These are phyloP conservation scores for Tachina fera DNA, from an alignment of 2,888 invertebrate genomes.

Conservation along the genomic window DNA sequence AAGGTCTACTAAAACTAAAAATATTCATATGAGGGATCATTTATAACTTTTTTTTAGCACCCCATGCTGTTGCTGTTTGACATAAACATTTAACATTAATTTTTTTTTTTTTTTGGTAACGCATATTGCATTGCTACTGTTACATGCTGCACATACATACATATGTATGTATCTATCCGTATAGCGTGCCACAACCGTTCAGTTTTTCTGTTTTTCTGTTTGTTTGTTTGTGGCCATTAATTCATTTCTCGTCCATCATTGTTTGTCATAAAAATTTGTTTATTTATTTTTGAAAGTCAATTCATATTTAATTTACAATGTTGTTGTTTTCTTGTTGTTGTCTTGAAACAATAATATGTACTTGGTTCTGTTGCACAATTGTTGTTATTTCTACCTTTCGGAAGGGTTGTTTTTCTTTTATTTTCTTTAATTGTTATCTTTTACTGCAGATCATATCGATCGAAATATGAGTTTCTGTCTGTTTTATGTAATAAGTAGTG, in stretches of 20 bases:
- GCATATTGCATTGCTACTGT: conserved; percentile 44
- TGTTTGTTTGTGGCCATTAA: conserved; percentile 37
- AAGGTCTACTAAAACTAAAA: conserved; percentile 45
- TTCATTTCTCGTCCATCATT: conserved; percentile 52
- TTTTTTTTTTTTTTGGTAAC: conserved; percentile 21
- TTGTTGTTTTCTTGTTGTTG: not conserved
- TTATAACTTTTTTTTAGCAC: conserved; percentile 46
- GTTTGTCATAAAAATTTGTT: conserved; percentile 67
- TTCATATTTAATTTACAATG: conserved; percentile 53
- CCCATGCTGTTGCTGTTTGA: conserved; percentile 60
- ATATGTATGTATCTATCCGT: too few species aligned
- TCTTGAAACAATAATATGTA: not conserved
- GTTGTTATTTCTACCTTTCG: not conserved
- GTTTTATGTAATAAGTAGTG: conserved; percentile 2
- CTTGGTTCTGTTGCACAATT: conserved; percentile 1
- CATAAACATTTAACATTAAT: conserved; percentile 63
- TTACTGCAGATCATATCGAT: conserved; percentile 33
- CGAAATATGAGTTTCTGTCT: conserved; percentile 56
- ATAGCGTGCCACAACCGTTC: conserved; percentile 36
- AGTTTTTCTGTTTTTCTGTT: conserved; percentile 32
- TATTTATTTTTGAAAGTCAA: conserved; percentile 55
- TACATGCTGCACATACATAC: conserved; percentile 48
- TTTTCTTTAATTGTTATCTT: not conserved
- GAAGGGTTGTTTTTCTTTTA: conserved; percentile 59
- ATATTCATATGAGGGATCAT: conserved; percentile 31